Conservation (phyloP, 2,113 vertebrate species). For the Nestor notabilis region DNA sequence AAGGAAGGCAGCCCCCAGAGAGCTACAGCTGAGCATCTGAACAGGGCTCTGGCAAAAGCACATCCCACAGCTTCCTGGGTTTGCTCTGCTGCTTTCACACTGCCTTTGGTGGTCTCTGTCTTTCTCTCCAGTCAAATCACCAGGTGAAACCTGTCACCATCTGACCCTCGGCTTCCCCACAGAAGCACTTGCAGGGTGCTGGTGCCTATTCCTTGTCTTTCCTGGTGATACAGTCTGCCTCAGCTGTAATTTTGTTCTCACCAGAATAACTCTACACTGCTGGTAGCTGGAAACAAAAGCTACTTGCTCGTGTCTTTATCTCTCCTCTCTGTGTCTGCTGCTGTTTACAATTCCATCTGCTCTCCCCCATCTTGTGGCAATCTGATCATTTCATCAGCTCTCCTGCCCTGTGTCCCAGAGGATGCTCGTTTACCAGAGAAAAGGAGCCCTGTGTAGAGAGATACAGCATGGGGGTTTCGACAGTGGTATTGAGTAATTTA, state of each 20-base stretch:
- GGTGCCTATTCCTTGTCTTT: neutral
- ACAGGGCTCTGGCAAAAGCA: neutral
- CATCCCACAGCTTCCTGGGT: neutral
- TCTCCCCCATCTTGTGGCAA: neutral
- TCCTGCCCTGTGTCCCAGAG: neutral
- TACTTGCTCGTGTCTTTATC: neutral
- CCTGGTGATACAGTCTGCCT: neutral
- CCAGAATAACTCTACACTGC: neutral
- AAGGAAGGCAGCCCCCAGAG: neutral
- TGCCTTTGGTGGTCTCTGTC: neutral
- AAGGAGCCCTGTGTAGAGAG: neutral
- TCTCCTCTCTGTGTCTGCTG: neutral
- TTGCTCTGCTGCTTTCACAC: neutral
- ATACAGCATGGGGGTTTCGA: too few relatives aligned
- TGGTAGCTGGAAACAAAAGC: conserved; percentile 36
- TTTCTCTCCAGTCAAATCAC: neutral
- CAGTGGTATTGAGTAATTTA: neutral
- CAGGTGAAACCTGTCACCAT: neutral
- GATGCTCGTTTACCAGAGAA: neutral
- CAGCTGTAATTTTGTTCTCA: conserved; percentile 5
- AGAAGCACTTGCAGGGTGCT: neutral
- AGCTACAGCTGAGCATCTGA: rapidly evolving
- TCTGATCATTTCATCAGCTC: neutral
- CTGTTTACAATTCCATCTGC: neutral
- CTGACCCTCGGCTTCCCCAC: neutral